Conservation (phyloP, 2,797 vertebrate species). For the Molossus alvarezi region DNA sequence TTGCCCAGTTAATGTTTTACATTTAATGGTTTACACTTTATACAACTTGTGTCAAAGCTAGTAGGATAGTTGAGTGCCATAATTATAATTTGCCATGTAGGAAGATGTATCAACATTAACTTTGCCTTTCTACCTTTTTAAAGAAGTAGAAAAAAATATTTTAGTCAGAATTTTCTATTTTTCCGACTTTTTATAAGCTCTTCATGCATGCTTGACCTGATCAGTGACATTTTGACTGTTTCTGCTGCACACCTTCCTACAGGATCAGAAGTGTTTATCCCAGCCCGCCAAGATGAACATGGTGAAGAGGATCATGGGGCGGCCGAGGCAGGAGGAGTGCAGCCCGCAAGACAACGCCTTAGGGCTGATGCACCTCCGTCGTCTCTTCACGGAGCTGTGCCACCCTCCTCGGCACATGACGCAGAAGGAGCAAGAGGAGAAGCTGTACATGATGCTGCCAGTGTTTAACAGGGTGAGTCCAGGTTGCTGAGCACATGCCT, state of each 20-base stretch:
- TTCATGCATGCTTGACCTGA: background rate
- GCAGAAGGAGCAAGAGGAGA: constrained; percentile 99
- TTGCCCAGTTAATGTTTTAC: constrained; percentile 23
- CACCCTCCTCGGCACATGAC: constrained; percentile 99
- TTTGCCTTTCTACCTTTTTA: constrained; percentile 31
- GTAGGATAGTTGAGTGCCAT: background rate
- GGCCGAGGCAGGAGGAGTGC: constrained; percentile 98
- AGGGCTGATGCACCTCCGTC: constrained; percentile 98
- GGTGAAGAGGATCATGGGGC: constrained; percentile 99
- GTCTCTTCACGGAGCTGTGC: constrained; percentile 98
- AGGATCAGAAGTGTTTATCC: constrained; percentile 93
- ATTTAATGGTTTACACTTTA: constrained; percentile 4
- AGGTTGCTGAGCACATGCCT: background rate
- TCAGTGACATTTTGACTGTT: background rate
- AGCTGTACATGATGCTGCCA: constrained; percentile 99
- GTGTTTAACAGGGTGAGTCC: constrained; percentile 99
- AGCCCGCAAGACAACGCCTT: constrained; percentile 99
- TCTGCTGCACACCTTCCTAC: constrained; percentile 48
- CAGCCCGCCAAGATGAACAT: constrained; percentile 98
- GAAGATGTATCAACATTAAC: background rate
- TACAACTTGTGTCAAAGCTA: background rate
- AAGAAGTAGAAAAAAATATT: background rate
- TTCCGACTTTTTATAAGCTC: background rate
- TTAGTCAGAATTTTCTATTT: constrained; percentile 6
- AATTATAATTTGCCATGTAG: background rate